Conservation (phyloP, 2,797 vertebrate genomes). For the Notolabrus celidotus region DNA sequence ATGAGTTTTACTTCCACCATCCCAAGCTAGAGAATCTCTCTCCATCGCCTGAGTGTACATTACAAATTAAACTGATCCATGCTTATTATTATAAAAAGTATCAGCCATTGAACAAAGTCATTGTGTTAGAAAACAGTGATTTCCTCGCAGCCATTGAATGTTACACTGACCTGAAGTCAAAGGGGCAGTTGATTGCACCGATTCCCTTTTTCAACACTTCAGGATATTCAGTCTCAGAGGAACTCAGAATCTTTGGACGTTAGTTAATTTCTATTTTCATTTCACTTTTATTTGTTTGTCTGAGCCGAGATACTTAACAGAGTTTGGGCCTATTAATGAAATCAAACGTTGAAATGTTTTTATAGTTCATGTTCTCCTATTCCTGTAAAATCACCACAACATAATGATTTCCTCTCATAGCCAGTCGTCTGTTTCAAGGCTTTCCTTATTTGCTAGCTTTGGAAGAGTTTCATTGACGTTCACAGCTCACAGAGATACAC, state of each 20-base stretch:
- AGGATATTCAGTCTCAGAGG: background rate
- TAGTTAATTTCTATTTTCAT: background rate
- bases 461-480: background rate
- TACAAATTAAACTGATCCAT: too few relatives aligned
- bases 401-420: background rate
- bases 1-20: too few relatives aligned
- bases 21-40: too few relatives aligned
- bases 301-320: background rate
- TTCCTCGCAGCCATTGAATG: too few relatives aligned
- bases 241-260: background rate
- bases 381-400: slow-evolving; percentile 1
- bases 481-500: background rate
- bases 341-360: background rate
- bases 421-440: background rate
- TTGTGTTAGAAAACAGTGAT: too few relatives aligned
- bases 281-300: background rate
- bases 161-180: background rate
- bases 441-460: slow-evolving; percentile 7
- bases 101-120: too few relatives aligned
- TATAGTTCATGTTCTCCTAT: background rate
- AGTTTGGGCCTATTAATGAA: background rate
- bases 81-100: too few relatives aligned
- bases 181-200: background rate
- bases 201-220: background rate
- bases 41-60: too few relatives aligned